Evolutionary conservation across 2,797 vertebrate genomes (phyloP).

Genomic region (Xyrichtys novacula): DNA sequence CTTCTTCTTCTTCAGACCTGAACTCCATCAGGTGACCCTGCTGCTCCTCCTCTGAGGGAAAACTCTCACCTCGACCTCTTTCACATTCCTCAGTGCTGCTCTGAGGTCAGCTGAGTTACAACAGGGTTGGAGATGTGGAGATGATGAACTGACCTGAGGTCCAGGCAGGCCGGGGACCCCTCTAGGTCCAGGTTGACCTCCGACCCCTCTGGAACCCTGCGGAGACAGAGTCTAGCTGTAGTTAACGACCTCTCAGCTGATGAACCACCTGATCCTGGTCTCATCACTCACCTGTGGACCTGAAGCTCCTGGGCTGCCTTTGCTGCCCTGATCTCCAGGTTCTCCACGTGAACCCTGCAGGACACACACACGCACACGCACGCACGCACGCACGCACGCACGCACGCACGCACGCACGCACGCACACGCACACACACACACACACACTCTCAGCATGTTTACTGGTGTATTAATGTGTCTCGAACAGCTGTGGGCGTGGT

Average conservation of each 20-base stretch:
- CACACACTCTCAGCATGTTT: background rate
- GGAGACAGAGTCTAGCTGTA: constrained; percentile 1
- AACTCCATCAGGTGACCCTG: too few relatives aligned
- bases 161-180: constrained; percentile 85
- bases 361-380: constrained; percentile 20
- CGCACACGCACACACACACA: constrained; percentile 9
- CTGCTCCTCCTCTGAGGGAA: too few relatives aligned
- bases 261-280: background rate
- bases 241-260: background rate
- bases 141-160: constrained; percentile 78
- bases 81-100: too few relatives aligned
- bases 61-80: too few relatives aligned
- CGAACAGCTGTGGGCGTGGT: background rate
- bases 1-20: too few relatives aligned
- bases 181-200: constrained; percentile 80
- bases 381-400: constrained; percentile 11
- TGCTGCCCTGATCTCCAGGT: constrained; percentile 76
- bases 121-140: background rate
- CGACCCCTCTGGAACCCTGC: constrained; percentile 85
- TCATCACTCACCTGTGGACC: constrained; percentile 83
- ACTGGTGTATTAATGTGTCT: background rate
- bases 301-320: constrained; percentile 79
- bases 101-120: background rate
- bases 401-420: constrained; percentile 18
- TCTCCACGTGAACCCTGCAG: constrained; percentile 83